phyloP scores from a whole-genome alignment of 2,888 invertebrate genomes.

The Cephus pulcher region DNA sequence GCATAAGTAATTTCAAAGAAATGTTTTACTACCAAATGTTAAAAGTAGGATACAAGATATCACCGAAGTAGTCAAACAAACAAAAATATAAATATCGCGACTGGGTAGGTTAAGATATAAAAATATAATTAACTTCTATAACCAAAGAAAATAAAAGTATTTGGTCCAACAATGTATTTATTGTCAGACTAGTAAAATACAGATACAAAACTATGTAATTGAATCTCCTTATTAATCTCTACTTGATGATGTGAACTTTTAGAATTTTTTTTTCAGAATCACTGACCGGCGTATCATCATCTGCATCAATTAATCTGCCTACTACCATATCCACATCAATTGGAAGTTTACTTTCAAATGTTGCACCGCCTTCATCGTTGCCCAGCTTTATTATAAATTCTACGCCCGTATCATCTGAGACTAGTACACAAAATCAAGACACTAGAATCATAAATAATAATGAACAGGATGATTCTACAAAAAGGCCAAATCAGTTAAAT shows the following conservation, averaged over 20 bases:
- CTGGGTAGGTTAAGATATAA: too few species aligned
- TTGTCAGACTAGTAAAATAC: too few species aligned
- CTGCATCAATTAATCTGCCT: constrained; percentile 65
- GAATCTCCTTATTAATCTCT: too few species aligned
- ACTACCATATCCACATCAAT: constrained; percentile 65
- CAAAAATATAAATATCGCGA: too few species aligned
- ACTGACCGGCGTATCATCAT: constrained; percentile 64
- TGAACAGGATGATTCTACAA: constrained; percentile 23
- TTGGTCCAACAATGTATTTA: too few species aligned
- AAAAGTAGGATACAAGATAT: too few species aligned
- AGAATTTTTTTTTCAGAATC: constrained; percentile 54
- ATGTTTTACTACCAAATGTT: too few species aligned
- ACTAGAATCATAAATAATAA: neutral
- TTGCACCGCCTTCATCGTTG: constrained; percentile 77
- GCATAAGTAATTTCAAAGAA: too few species aligned
- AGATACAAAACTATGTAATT: too few species aligned
- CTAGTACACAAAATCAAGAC: constrained; percentile 16
- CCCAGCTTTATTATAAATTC: constrained; percentile 75
- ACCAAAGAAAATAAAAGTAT: too few species aligned
- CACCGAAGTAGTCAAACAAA: too few species aligned
- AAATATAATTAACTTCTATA: too few species aligned
- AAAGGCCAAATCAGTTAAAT: constrained; percentile 23
- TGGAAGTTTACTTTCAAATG: constrained; percentile 75
- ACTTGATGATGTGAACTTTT: neutral
- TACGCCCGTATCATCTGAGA: constrained; percentile 31